Evolutionary conservation across 2,113 vertebrate species (phyloP).

Genomic region (Nerophis lumbriciformis): DNA sequence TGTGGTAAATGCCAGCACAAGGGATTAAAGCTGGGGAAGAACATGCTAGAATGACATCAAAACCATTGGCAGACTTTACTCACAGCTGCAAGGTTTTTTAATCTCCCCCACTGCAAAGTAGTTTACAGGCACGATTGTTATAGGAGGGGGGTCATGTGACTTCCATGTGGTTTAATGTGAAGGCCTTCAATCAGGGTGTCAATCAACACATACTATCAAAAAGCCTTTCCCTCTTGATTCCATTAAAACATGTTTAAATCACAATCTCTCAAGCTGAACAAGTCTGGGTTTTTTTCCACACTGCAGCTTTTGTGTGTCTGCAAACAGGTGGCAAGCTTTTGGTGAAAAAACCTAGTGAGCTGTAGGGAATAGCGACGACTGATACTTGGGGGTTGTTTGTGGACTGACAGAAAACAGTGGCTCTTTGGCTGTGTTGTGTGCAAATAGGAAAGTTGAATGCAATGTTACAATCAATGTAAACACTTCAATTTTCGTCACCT

Average conservation of each 20-base stretch:
- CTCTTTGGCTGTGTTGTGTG: slow-evolving; percentile 24
- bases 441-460: background rate
- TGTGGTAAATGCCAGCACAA: slow-evolving; percentile 40
- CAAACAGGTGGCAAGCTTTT: slow-evolving; percentile 25
- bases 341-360: slow-evolving; percentile 43
- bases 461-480: no score
- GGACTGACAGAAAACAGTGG: slow-evolving; percentile 30
- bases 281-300: background rate
- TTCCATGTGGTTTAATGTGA: background rate
- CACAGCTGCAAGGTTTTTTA: slow-evolving; percentile 42
- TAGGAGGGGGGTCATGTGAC: slow-evolving; percentile 2
- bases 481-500: no score
- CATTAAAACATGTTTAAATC: slow-evolving; percentile 44
- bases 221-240: slow-evolving; percentile 19
- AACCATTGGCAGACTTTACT: slow-evolving; percentile 32
- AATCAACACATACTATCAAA: slow-evolving; percentile 10
- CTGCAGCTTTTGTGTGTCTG: slow-evolving; percentile 19
- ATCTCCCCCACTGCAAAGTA: slow-evolving; percentile 39
- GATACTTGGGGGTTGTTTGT: slow-evolving; percentile 12
- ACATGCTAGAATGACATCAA: slow-evolving; percentile 38
- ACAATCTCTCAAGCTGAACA: slow-evolving; percentile 1
- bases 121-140: slow-evolving; percentile 22
- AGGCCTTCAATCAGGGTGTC: background rate
- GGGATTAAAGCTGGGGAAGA: slow-evolving; percentile 51
- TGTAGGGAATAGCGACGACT: slow-evolving; percentile 48